phyloP scores from a whole-genome alignment of 1,140 invertebrate genomes.

The Periplaneta americana region DNA sequence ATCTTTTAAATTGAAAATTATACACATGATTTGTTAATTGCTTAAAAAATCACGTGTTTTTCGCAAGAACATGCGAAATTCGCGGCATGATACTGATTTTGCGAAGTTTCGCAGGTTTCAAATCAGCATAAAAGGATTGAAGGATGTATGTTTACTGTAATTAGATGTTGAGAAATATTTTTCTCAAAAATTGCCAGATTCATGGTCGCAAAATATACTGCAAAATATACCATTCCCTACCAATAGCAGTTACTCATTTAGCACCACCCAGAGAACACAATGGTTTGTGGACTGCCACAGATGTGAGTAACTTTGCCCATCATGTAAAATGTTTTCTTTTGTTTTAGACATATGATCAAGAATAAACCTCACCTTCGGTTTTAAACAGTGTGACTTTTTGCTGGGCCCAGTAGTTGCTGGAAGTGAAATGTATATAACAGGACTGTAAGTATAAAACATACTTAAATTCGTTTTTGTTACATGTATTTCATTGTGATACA shows the following conservation, averaged over 20 bases:
- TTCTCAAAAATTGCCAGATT: neutral
- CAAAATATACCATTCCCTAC: neutral
- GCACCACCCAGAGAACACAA: neutral
- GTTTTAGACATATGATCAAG: slow-evolving; percentile 84
- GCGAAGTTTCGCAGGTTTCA: too few relatives aligned
- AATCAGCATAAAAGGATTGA: too few relatives aligned
- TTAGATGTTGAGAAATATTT: neutral
- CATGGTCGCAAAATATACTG: neutral
- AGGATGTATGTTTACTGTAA: too few relatives aligned
- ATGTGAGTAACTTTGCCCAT: neutral
- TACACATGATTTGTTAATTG: too few relatives aligned
- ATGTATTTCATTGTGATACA: too few relatives aligned
- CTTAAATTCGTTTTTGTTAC: too few relatives aligned
- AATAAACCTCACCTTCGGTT: slow-evolving; percentile 88
- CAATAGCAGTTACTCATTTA: neutral
- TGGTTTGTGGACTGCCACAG: neutral
- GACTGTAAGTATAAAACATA: neutral
- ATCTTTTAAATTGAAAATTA: too few relatives aligned
- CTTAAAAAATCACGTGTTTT: too few relatives aligned
- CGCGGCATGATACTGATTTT: too few relatives aligned
- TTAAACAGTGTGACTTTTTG: slow-evolving; percentile 34
- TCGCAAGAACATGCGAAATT: too few relatives aligned
- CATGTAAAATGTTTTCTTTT: slow-evolving; percentile 29
- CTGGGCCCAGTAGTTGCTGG: neutral
- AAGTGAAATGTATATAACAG: neutral